Conservation (phyloP, 1,140 invertebrate species). For the Cherax quadricarinatus region DNA sequence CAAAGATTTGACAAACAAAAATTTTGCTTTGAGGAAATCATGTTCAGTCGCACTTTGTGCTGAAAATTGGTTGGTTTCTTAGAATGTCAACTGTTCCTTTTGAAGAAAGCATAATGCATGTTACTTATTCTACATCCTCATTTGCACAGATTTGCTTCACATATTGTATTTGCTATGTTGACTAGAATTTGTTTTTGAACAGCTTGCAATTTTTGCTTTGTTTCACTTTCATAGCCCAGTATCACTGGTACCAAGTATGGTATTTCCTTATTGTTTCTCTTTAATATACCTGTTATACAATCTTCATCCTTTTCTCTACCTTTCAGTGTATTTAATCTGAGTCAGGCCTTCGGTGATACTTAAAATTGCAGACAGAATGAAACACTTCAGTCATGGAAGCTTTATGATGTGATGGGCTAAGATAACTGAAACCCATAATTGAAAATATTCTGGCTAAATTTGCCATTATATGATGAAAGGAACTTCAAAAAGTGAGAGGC, state of each 20-base stretch:
- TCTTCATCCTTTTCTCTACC: constrained; percentile 12
- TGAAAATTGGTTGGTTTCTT: no score
- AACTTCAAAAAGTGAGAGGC: neutral
- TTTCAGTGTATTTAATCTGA: constrained; percentile 34
- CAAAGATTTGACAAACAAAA: no score
- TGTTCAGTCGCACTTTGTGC: no score
- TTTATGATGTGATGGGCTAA: neutral
- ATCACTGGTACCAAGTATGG: neutral
- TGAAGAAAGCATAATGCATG: no score
- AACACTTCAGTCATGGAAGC: neutral
- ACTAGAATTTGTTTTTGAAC: neutral
- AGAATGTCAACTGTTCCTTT: no score
- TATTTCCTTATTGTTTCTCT: neutral
- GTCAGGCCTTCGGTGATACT: neutral
- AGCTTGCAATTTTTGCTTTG: neutral
- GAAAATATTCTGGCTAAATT: neutral
- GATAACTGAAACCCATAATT: neutral
- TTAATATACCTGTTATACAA: neutral
- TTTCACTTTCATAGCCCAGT: neutral
- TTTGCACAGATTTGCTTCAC: neutral
- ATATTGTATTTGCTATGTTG: neutral
- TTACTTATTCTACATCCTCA: no score
- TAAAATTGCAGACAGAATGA: neutral
- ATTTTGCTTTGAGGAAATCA: no score
- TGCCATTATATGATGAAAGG: neutral